phyloP scores from a whole-genome alignment of 2,113 vertebrate species.

The Chionodraco myersi region DNA sequence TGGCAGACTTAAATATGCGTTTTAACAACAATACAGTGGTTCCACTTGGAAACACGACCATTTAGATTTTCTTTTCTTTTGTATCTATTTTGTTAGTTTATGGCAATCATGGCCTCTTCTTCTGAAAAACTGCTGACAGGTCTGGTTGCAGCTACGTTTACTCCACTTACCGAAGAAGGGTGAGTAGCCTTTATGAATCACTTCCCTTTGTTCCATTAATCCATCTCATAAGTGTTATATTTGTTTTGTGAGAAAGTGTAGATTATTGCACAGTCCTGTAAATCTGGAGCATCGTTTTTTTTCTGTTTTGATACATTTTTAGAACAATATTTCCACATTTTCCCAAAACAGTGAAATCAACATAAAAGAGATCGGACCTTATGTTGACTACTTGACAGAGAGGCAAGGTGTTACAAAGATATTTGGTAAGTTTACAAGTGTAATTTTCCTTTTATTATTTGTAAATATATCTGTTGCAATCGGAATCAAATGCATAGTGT shows the following conservation, averaged over 20 bases:
- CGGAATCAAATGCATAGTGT: conserved; percentile 5
- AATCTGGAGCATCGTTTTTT: background rate
- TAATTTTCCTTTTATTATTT: conserved; percentile 24
- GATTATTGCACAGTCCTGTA: background rate
- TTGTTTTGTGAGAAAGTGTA: background rate
- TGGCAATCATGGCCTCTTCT: conserved; percentile 77
- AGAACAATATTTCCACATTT: conserved; percentile 32
- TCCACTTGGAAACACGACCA: no score
- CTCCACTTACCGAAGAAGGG: conserved; percentile 90
- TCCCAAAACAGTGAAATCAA: conserved; percentile 89
- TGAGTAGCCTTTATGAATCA: conserved; percentile 64
- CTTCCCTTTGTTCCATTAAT: no score
- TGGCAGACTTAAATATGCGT: background rate
- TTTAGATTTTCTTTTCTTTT: background rate
- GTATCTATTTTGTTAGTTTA: background rate
- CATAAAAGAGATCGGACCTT: conserved; percentile 85
- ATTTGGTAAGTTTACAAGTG: conserved; percentile 89
- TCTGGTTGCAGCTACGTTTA: conserved; percentile 92
- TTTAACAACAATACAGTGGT: background rate
- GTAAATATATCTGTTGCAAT: conserved; percentile 13
- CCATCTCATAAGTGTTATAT: background rate
- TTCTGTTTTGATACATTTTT: background rate
- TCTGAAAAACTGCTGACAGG: conserved; percentile 82
- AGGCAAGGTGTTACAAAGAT: conserved; percentile 88
- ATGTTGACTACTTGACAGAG: conserved; percentile 90